Percentiles rank a stretch among this genome's conserved stretches.
Evolutionary conservation across 1,140 invertebrate genomes (phyloP).

Genomic region (Zaprionus capensis): DNA sequence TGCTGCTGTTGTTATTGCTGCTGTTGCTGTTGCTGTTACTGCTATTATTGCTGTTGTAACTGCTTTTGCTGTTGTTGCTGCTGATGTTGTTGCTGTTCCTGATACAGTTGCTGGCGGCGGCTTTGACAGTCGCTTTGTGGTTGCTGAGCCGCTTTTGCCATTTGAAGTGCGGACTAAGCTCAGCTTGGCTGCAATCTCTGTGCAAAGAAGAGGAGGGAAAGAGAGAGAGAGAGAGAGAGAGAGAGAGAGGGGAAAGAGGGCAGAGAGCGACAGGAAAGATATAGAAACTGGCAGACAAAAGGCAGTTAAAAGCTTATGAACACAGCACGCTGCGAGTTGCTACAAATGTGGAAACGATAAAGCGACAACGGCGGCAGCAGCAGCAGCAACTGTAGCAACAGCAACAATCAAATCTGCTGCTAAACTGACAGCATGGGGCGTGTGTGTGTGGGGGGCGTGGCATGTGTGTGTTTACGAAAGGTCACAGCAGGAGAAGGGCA

Average conservation of each 20-base stretch:
- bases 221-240: background rate
- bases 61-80: background rate
- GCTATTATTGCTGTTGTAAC: conserved; percentile 1
- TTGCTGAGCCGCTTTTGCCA: conserved; percentile 38
- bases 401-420: conserved; percentile 34
- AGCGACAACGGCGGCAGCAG: conserved; percentile 19
- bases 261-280: background rate
- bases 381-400: conserved; percentile 18
- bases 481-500: conserved; percentile 25
- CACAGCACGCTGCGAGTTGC: conserved; percentile 34
- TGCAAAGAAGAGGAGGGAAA: background rate
- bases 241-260: background rate
- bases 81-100: conserved; percentile 1
- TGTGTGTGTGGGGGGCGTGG: conserved; percentile 13
- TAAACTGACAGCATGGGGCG: conserved; percentile 40
- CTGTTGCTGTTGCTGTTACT: conserved; percentile 2
- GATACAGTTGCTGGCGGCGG: conserved; percentile 8
- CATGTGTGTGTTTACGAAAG: conserved; percentile 18
- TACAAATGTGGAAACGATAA: conserved; percentile 37
- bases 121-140: conserved; percentile 28
- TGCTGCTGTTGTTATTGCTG: background rate
- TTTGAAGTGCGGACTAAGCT: conserved; percentile 30
- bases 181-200: conserved; percentile 15
- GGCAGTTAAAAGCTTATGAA: conserved; percentile 63
- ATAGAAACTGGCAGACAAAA: conserved; percentile 42